Percentiles rank a stretch among this genome's conserved stretches.
These are phyloP conservation scores for Crotalus helleri DNA, from an alignment of 2,113 vertebrate genomes.

Conservation along the genomic window DNA sequence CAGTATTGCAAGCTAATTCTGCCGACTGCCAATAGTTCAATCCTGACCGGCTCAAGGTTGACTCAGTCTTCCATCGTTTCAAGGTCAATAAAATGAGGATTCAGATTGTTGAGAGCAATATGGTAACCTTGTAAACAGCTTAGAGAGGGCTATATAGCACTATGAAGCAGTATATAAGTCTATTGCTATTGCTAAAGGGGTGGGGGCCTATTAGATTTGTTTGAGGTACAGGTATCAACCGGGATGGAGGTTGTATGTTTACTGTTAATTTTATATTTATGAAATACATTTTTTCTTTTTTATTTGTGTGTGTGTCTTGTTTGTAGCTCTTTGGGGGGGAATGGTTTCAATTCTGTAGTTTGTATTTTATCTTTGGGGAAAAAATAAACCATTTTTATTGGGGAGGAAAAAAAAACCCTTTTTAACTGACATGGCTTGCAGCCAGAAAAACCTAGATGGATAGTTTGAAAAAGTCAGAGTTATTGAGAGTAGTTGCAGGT, in stretches of 20 bases:
- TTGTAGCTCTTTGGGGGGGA: too few relatives aligned
- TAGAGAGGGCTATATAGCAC: too few relatives aligned
- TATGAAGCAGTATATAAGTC: too few relatives aligned
- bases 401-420: too few relatives aligned
- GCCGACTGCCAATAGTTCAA: too few relatives aligned
- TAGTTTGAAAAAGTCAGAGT: background rate
- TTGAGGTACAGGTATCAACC: background rate
- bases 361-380: background rate
- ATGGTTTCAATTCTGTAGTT: background rate
- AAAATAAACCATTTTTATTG: background rate
- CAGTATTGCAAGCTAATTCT: too few relatives aligned
- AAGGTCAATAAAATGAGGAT: too few relatives aligned
- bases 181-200: too few relatives aligned
- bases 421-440: background rate
- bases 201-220: background rate
- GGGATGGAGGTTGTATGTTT: background rate
- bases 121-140: too few relatives aligned
- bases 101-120: too few relatives aligned
- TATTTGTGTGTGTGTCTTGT: background rate
- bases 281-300: background rate
- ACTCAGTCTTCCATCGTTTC: too few relatives aligned
- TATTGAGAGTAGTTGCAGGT: background rate
- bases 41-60: too few relatives aligned
- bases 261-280: background rate
- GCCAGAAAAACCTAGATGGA: background rate